Evolutionary conservation across 2,113 vertebrate genomes (phyloP), one percentile per base, ranked within the genome.

Genomic region (Oryzias celebensis): DNA sequence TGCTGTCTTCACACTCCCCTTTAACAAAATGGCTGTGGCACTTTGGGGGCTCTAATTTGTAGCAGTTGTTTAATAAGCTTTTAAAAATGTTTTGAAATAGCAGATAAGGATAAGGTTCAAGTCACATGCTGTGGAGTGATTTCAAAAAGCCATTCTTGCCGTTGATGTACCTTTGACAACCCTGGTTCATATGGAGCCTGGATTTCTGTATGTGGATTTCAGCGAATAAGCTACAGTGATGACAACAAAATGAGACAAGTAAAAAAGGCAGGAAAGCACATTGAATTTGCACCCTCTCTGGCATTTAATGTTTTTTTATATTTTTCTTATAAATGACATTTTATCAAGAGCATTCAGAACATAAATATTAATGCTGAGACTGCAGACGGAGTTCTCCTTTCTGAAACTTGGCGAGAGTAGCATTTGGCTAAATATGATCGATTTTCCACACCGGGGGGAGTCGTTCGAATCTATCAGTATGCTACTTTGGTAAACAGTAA

Each of bases 351-450:
- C 74, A 36, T 10, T 46, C 45, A 18, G 2, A 5, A 22, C 43
- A 83, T 86, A 52, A 86, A 87, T 87, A 87, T 92, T 81, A 56
- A 85, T 83, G 70, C 26, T 66, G 20, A 53, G 28, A 12, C 50
- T 42, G 57, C 55, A 78, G 73, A 56, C 42, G 17, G 48, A 68
- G 57, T 52, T 50, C 65, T 44, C 70, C 22, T 71, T 65, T 60
- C 59, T 54, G 64, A 56, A 52, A 68, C 48, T 54, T 67, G 31
- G 56, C 61, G 67, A 70, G 26, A 73, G 59, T 80, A 26, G 17
- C 53, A 52, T 78, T 77, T 57, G 23, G 48, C 55, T 87, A 74
- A 84, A 73, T 67, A 53, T 23, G 84, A 90, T 90, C 80, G 86
- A 91, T 90, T 88, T 88, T 86, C 47, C 76, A 71, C 63, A 70